These are phyloP conservation scores for Athrips mouffetella DNA, from an alignment of 2,888 invertebrate genomes.

Conservation along the genomic window DNA sequence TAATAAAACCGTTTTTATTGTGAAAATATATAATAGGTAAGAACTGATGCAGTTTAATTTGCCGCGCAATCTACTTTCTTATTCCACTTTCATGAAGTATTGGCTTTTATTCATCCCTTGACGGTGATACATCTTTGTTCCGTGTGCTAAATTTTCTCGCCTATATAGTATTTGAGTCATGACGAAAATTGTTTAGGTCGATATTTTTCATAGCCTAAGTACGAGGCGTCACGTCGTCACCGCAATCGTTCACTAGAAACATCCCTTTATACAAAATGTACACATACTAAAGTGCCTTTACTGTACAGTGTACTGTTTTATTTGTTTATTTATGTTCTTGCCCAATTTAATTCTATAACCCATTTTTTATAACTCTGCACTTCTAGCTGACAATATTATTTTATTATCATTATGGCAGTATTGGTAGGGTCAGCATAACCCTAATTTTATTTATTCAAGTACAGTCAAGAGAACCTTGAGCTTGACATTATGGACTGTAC, in stretches of 20 bases:
- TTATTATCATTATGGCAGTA: too few species aligned
- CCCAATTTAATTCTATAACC: too few species aligned
- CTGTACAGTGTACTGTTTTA: not conserved
- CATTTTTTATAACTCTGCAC: too few species aligned
- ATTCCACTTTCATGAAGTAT: constrained; percentile 16
- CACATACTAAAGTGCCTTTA: not conserved
- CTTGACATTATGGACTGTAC: too few species aligned
- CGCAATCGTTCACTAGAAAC: not conserved
- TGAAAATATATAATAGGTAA: constrained; percentile 22
- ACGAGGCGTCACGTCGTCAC: not conserved
- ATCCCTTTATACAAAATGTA: constrained; percentile 21
- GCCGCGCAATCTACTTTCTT: constrained; percentile 56
- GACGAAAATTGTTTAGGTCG: not conserved
- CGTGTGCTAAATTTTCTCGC: not conserved
- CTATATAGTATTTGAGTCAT: not conserved
- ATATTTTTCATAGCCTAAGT: not conserved
- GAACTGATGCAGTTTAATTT: constrained; percentile 28
- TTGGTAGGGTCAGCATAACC: too few species aligned
- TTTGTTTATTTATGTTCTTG: too few species aligned
- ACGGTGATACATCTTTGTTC: not conserved
- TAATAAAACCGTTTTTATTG: constrained; percentile 19
- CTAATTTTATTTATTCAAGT: too few species aligned
- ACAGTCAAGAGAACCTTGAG: too few species aligned
- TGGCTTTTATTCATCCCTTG: constrained; percentile 24
- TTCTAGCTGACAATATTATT: too few species aligned